Conservation (phyloP, 2,888 invertebrate genomes). For the Trachelus tabidus region DNA sequence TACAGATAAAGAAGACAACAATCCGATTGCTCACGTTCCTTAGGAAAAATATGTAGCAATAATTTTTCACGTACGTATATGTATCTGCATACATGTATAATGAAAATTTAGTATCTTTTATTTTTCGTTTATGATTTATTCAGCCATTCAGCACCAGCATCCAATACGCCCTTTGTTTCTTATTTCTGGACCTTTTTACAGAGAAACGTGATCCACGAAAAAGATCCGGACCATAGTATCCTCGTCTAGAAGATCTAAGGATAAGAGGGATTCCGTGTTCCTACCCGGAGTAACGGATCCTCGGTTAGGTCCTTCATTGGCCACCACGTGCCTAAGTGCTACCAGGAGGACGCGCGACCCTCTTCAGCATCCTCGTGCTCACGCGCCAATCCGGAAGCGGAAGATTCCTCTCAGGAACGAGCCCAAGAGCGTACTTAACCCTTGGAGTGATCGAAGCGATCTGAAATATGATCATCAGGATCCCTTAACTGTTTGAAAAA, state of each 20-base stretch:
- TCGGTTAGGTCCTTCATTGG: constrained; percentile 48
- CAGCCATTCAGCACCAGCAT: not conserved
- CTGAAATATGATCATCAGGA: constrained; percentile 46
- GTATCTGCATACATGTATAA: not conserved
- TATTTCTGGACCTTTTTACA: not conserved
- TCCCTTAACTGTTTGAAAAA: not conserved
- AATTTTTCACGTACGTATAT: not conserved
- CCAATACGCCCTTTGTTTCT: not conserved
- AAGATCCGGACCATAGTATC: not conserved
- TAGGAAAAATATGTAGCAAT: not conserved
- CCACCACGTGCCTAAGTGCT: constrained; percentile 63
- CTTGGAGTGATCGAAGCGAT: constrained; percentile 44
- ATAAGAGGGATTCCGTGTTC: constrained; percentile 1
- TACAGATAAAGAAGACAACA: constrained; percentile 22
- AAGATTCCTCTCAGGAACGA: constrained; percentile 48
- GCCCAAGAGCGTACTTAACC: constrained; percentile 49
- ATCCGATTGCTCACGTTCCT: not conserved
- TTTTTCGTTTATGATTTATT: not conserved
- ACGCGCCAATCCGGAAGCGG: constrained; percentile 63
- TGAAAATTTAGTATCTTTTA: not conserved
- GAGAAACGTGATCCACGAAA: not conserved
- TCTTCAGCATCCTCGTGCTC: constrained; percentile 48
- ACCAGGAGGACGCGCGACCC: constrained; percentile 46
- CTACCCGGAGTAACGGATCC: constrained; percentile 23
- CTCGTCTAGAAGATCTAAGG: not conserved